Evolutionary conservation across 2,797 vertebrate species (phyloP).

Genomic region (Furcifer pardalis): DNA sequence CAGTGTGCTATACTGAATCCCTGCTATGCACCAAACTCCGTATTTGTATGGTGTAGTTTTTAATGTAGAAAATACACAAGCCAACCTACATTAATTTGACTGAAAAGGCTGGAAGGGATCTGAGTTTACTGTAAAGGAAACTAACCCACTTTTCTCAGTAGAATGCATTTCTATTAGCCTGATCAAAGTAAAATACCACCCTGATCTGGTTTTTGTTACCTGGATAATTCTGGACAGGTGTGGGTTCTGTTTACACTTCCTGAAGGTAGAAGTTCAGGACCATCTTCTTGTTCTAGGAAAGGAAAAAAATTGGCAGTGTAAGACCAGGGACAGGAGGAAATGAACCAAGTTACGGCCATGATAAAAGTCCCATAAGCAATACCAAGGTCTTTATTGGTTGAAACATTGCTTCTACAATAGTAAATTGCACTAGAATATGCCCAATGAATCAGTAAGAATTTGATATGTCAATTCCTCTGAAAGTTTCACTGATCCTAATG

Average conservation of each 20-base stretch:
- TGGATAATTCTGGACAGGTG: conserved; percentile 56
- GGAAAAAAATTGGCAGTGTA: rapidly evolving
- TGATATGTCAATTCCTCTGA: no score
- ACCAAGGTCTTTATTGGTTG: neutral
- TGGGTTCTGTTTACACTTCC: conserved; percentile 32
- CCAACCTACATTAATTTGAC: neutral
- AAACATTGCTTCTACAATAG: no score
- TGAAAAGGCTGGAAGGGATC: neutral
- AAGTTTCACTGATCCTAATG: no score
- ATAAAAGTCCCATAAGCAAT: neutral
- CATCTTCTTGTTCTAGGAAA: conserved; percentile 10
- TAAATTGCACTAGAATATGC: no score
- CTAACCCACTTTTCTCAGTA: neutral
- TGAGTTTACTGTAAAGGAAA: neutral
- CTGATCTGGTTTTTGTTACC: conserved; percentile 51
- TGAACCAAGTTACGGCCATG: neutral
- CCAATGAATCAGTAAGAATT: no score
- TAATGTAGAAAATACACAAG: neutral
- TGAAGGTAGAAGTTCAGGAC: conserved; percentile 32
- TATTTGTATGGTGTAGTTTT: neutral
- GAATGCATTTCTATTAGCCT: neutral
- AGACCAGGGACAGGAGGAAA: rapidly evolving
- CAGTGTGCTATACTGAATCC: no score
- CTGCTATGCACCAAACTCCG: no score
- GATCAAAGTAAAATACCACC: neutral